Percentiles rank a stretch among this genome's conserved stretches.
phyloP scores from a whole-genome alignment of 2,888 invertebrate species.

The Harpalus rubripes region DNA sequence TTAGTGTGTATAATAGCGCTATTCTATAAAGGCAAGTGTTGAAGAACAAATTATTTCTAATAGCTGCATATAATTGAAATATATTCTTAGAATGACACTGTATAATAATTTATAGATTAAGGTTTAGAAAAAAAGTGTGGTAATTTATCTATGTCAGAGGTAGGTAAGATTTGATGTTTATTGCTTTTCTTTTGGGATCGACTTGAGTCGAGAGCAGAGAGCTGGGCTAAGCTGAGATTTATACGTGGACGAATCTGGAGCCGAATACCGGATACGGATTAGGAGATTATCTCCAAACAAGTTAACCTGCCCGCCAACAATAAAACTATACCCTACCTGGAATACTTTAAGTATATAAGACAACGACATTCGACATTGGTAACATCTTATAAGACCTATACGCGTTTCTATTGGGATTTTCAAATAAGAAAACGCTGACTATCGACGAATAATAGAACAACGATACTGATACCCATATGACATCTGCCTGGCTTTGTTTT shows the following conservation, averaged over 20 bases:
- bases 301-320: conserved; percentile 41
- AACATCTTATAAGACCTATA: not conserved
- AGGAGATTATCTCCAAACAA: conserved; percentile 48
- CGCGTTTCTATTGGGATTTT: not conserved
- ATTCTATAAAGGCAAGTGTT: not conserved
- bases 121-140: not conserved
- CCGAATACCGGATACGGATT: conserved; percentile 48
- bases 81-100: conserved; percentile 5
- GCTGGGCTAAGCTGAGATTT: not conserved
- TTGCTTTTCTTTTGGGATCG: conserved; percentile 13
- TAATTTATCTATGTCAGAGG: conserved; percentile 7
- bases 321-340: conserved; percentile 41
- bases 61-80: conserved; percentile 17
- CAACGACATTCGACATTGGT: not conserved
- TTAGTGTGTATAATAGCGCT: not conserved
- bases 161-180: conserved; percentile 18
- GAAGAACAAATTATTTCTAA: conserved; percentile 1
- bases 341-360: conserved; percentile 9
- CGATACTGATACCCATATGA: too few relatives aligned
- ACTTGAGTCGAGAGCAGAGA: not conserved
- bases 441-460: too few relatives aligned
- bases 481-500: too few relatives aligned
- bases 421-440: too few relatives aligned
- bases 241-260: conserved; percentile 1
- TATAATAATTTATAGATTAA: conserved; percentile 28